These are phyloP conservation scores for Electrona antarctica DNA, from an alignment of 2,113 vertebrate species.

Conservation along the genomic window DNA sequence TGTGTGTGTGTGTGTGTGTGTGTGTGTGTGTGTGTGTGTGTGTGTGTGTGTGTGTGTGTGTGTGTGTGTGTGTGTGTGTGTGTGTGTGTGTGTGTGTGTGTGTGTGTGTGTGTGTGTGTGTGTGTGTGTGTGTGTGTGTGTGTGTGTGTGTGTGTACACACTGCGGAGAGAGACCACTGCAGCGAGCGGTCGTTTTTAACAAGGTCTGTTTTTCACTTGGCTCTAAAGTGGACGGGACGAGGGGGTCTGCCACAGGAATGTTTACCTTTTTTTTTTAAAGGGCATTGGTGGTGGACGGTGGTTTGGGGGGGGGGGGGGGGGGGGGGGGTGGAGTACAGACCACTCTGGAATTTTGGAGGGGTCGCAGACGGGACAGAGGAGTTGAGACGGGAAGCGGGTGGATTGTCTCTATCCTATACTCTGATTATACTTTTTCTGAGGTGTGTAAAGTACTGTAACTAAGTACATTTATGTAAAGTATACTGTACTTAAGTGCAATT, in stretches of 20 bases:
- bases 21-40: too few relatives aligned
- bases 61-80: too few relatives aligned
- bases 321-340: background rate
- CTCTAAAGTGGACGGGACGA: constrained; percentile 19
- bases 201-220: constrained; percentile 45
- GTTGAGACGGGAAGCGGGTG: too few relatives aligned
- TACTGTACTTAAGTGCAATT: too few relatives aligned
- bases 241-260: constrained; percentile 54
- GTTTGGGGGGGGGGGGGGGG: background rate
- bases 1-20: too few relatives aligned
- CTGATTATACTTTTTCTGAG: too few relatives aligned
- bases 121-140: background rate
- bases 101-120: background rate
- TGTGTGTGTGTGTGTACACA: background rate
- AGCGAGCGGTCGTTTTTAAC: constrained; percentile 48
- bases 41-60: too few relatives aligned
- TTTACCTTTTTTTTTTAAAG: constrained; percentile 48
- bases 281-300: constrained; percentile 25
- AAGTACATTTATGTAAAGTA: too few relatives aligned
- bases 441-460: too few relatives aligned
- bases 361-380: too few relatives aligned
- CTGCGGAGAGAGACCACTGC: constrained; percentile 43
- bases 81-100: background rate
- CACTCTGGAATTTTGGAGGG: background rate
- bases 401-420: too few relatives aligned